Conservation (phyloP, 1,140 invertebrate genomes). For the Tetragonula clypearis region DNA sequence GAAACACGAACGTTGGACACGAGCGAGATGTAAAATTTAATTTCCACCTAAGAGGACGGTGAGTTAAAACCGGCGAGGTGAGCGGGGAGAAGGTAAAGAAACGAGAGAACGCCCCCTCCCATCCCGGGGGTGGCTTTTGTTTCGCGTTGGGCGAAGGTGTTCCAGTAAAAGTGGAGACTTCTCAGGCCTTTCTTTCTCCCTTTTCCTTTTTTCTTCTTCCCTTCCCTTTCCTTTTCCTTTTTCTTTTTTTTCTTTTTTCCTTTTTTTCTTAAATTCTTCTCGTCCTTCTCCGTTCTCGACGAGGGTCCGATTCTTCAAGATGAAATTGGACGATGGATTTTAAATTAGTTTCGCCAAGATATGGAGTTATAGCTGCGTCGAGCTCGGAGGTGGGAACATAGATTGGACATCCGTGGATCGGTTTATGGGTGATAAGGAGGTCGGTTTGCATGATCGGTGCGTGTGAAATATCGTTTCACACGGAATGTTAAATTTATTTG, state of each 20-base stretch:
- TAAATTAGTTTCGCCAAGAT: neutral
- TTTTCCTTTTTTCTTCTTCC: neutral
- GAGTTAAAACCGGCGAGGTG: neutral
- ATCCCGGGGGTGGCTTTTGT: slow-evolving; percentile 15
- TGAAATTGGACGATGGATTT: slow-evolving; percentile 2
- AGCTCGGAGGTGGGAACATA: neutral
- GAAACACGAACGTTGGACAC: neutral
- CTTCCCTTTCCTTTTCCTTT: neutral
- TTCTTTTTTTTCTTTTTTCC: neutral
- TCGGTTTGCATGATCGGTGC: too few species aligned
- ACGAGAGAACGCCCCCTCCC: neutral
- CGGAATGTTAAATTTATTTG: neutral
- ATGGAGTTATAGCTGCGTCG: neutral
- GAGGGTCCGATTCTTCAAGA: slow-evolving; percentile 1
- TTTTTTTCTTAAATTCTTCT: neutral
- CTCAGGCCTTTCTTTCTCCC: neutral
- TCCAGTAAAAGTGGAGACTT: neutral
- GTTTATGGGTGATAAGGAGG: neutral
- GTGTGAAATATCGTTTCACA: too few species aligned
- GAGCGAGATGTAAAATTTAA: slow-evolving; percentile 38
- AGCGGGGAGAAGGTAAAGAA: neutral
- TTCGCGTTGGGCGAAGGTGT: slow-evolving; percentile 3
- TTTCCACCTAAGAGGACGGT: slow-evolving; percentile 24
- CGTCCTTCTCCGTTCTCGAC: neutral
- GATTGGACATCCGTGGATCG: neutral